Evolutionary conservation across 2,797 vertebrate genomes (phyloP), one percentile per base, ranked within the genome.

Genomic region (Sebastes alutus): DNA sequence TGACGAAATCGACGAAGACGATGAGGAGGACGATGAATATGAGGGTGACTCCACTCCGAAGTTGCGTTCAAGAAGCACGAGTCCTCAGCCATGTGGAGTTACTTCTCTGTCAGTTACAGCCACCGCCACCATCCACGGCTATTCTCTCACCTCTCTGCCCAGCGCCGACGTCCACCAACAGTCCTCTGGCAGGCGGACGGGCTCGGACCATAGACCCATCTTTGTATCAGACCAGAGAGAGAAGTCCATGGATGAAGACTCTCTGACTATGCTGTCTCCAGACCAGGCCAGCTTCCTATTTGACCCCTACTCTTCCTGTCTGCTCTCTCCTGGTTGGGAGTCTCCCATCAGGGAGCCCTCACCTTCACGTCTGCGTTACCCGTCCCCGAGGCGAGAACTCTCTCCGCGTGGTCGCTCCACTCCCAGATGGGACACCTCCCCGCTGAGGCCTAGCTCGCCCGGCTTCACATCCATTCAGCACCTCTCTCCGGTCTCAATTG

Each of bases 1-100:
- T 0, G 98, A 99, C 0, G 99, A 99, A 35, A 97, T 97, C 2
- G 99, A 99, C 0, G 99, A 99, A 1, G 98, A 99, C 0, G 98
- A 99, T 0, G 98, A 99, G 7, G 99, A 99, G 29, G 98, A 99
- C 0, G 99, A 99, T 20, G 98, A 99, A 55, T 96, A 96, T 69
- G 98, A 98, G 86, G 98, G 97, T 62, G 98, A 99, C 89, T 96
- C 96, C 23, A 99, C 98, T 74, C 98, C 98, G 55, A 99, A 97
- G 94, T 94, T 98, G 58, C 95, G 96, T 77, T 99, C 98, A 7
- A 96, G 98, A 89, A 99, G 98, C 92, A 98, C 97, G 74, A 99
- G 99, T 89, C 99, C 99, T 0, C 98, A 98, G 90, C 94, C 96
- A 0, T 96, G 96, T 33, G 94, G 95, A 49, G 95, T 97, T 80